Conservation (phyloP, 2,113 vertebrate species). For the Gracilinanus agilis region DNA sequence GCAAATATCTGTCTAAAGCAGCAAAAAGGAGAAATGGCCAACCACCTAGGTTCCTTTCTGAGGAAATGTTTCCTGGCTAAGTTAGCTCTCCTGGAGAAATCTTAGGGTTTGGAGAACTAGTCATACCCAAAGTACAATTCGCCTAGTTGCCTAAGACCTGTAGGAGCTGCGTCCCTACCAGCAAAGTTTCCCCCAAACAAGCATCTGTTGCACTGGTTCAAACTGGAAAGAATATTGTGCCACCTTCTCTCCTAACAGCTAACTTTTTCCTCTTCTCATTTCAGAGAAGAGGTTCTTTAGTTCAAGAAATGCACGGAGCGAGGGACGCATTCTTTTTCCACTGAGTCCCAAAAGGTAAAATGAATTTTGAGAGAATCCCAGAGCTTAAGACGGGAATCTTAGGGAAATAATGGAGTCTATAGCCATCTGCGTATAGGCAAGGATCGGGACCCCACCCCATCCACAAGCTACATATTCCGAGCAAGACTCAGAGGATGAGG, state of each 20-base stretch:
- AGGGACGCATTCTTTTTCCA: slow-evolving; percentile 17
- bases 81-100: background rate
- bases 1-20: background rate
- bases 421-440: slow-evolving; percentile 19
- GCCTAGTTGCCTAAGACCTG: background rate
- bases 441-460: slow-evolving; percentile 22
- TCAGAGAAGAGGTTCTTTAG: background rate
- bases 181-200: background rate
- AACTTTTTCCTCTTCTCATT: slow-evolving; percentile 38
- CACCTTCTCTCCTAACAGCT: background rate
- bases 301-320: background rate
- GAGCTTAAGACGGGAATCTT: slow-evolving; percentile 16
- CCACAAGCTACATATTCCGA: background rate
- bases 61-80: background rate
- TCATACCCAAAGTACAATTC: background rate
- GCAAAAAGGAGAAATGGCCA: background rate
- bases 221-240: background rate
- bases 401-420: slow-evolving; percentile 21
- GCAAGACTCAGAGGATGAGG: slow-evolving; percentile 24
- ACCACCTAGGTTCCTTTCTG: background rate
- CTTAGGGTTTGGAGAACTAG: background rate
- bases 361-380: background rate
- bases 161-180: background rate
- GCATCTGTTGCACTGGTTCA: background rate
- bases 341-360: slow-evolving; percentile 8